These are phyloP conservation scores for Archegozetes longisetosus DNA, from an alignment of 1,140 invertebrate species.

Conservation along the genomic window DNA sequence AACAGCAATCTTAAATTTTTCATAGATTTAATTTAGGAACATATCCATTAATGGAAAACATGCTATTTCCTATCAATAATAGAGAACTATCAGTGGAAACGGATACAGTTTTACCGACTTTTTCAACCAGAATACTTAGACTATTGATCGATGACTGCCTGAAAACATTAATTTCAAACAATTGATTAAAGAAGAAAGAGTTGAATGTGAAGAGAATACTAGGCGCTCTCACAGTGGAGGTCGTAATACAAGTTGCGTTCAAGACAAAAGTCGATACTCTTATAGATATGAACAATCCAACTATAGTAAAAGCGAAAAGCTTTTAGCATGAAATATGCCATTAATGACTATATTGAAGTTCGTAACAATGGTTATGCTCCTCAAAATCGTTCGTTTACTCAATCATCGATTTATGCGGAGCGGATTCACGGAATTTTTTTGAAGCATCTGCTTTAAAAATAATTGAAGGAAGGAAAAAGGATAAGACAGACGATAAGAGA, in stretches of 20 bases:
- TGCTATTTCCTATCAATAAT: constrained; percentile 35
- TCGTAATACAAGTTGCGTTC: constrained; percentile 40
- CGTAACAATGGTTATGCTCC: not conserved
- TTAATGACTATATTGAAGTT: not conserved
- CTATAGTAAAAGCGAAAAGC: constrained; percentile 25
- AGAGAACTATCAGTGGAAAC: constrained; percentile 36
- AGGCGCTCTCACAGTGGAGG: constrained; percentile 38
- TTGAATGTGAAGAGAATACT: constrained; percentile 8
- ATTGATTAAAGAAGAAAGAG: no score
- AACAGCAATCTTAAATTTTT: no score
- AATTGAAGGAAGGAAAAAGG: no score
- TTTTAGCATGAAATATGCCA: constrained; percentile 19
- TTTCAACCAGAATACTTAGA: not conserved
- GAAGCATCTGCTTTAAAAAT: no score
- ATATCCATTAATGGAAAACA: constrained; percentile 26
- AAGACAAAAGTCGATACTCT: constrained; percentile 39
- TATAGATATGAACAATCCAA: constrained; percentile 30
- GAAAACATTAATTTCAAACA: no score
- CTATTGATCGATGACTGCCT: no score
- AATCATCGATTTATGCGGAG: no score
- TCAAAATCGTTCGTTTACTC: not conserved
- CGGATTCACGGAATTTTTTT: no score
- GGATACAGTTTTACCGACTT: constrained; percentile 34
- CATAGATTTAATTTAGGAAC: no score
- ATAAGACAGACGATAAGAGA: no score